These are phyloP conservation scores for Falco cherrug DNA, from an alignment of 2,797 vertebrate genomes.

Conservation along the genomic window DNA sequence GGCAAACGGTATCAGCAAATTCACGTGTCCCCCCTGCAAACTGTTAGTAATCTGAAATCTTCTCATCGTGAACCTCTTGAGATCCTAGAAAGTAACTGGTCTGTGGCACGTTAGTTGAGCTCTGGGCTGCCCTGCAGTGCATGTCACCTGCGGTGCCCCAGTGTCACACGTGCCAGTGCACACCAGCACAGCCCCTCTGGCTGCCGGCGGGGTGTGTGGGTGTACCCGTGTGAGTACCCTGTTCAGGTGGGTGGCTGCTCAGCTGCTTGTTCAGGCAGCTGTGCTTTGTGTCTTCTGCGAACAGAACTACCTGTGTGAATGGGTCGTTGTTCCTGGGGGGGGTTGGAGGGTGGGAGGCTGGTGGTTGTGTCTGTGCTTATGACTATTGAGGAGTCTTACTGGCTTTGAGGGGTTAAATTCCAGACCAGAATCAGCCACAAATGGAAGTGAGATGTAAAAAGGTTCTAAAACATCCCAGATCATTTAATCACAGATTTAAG, in stretches of 20 bases:
- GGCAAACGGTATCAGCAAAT: background rate
- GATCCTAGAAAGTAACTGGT: background rate
- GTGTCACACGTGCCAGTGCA: background rate
- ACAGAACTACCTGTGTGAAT: rapidly evolving
- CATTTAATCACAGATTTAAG: no score
- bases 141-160: background rate
- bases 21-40: background rate
- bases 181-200: rapidly evolving
- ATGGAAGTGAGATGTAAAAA: background rate
- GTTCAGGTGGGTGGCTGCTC: rapidly evolving
- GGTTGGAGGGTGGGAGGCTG: background rate
- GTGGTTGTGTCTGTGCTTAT: background rate
- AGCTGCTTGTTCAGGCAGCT: background rate
- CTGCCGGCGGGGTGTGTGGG: background rate
- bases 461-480: background rate
- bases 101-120: background rate
- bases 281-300: background rate
- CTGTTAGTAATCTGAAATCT: background rate
- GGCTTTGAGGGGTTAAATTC: background rate
- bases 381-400: background rate
- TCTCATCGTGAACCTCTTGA: background rate
- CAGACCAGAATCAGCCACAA: background rate
- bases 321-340: rapidly evolving
- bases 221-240: rapidly evolving
- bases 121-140: rapidly evolving